Base-by-base conservation (phyloP, 2,797 vertebrate species). In the Triplophysa yarkandensis region DNA sequence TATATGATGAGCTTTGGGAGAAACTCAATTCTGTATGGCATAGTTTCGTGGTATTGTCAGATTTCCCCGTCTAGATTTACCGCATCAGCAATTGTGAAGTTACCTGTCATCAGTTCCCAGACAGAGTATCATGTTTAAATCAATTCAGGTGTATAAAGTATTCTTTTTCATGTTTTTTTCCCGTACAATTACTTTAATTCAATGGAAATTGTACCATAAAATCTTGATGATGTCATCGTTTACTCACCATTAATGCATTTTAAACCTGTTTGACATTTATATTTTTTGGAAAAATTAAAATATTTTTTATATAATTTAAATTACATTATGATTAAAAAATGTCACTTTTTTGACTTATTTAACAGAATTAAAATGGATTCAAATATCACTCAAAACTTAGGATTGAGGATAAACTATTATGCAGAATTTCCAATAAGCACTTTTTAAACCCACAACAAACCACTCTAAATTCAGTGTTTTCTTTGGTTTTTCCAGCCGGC, bases 391-490 rank as follows among this genome's bases (percentile, higher is more conserved):
- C 13, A 3, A 39, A 13, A 39, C 13, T 4, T 39, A 39, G 11
- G 9, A 39, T 4, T 3, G 3, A 36, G 8, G 34, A 36, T 36
- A 13, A 13, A 13, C 11, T 39, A 30, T 19, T 10, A 44, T 46
- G 27, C 43, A 19, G 6, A 4, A 5, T 41, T 5, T 61, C n/a
- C 28, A 48, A 3, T 34, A 39, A 11, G 25, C 17, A 48, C 4
- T 10, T 50, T 28, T 41, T 21, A 21, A 19, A 36, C 21, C 10
- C 16, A 13, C 14, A 54, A n/a, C 52, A 27, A 54, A 28, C 52
- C 25, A 54, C 27, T 55, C 17, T 39, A 54, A 57, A 8, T 28
- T 1, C 17, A 7, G 30, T 64, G 21, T 36, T 74, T 77, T 74
- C 16, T 64, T n/a, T 30, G 52, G 0, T 46, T 68, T 67, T 73